These are phyloP conservation scores for Pollenia amentaria DNA, from an alignment of 2,888 invertebrate genomes.

Conservation along the genomic window DNA sequence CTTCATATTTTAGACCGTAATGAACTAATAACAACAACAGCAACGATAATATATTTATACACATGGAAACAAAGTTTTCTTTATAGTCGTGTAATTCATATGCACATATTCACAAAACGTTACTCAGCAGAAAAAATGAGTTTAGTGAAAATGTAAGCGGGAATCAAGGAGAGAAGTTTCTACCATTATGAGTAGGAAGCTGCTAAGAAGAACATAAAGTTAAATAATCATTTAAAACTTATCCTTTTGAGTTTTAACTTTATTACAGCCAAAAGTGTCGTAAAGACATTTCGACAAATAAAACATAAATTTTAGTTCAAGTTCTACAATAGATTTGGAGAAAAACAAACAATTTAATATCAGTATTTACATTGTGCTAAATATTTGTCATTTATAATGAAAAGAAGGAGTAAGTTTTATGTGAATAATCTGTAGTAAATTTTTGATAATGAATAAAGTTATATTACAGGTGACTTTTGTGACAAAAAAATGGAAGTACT, in stretches of 20 bases:
- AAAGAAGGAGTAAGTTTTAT: neutral
- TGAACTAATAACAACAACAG: conserved; percentile 50
- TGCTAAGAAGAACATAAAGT: neutral
- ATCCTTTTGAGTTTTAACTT: conserved; percentile 22
- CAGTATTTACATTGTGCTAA: conserved; percentile 32
- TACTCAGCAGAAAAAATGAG: conserved; percentile 55
- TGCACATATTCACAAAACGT: conserved; percentile 23
- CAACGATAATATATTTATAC: conserved; percentile 9
- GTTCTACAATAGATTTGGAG: neutral
- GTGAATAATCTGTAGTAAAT: conserved; percentile 11
- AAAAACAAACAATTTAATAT: conserved; percentile 3
- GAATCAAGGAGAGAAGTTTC: neutral
- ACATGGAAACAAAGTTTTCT: conserved; percentile 2
- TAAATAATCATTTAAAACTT: conserved; percentile 6
- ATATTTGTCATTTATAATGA: conserved; percentile 19
- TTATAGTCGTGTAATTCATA: conserved; percentile 17
- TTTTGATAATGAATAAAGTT: conserved; percentile 24
- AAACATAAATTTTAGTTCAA: conserved; percentile 12
- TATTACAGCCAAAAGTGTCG: conserved; percentile 43
- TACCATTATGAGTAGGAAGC: conserved; percentile 17
- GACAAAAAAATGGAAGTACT: too few relatives aligned
- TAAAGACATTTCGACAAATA: conserved; percentile 28
- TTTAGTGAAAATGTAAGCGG: conserved; percentile 14
- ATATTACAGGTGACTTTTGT: too few relatives aligned
- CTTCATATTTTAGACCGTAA: conserved; percentile 54